Percentiles rank a stretch among this genome's conserved stretches.
Conservation (phyloP, 2,113 vertebrate species). For the Sebastes schlegelii region DNA sequence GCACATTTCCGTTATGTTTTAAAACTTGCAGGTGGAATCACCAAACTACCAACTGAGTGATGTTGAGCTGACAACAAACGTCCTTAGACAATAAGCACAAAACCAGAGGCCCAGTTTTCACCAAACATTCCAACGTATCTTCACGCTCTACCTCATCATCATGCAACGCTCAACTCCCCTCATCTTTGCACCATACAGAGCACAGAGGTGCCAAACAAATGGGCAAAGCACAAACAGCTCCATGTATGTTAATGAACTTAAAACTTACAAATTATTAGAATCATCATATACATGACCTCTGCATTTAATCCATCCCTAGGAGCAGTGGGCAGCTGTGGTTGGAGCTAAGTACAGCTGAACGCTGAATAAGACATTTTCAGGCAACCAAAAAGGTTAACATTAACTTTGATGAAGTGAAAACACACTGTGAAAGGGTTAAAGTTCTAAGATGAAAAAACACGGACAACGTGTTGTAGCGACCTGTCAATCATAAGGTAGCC, state of each 20-base stretch:
- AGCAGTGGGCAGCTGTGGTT: too few relatives aligned
- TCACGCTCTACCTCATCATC: background rate
- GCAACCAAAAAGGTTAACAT: too few relatives aligned
- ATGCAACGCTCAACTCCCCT: background rate
- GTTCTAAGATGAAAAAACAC: too few relatives aligned
- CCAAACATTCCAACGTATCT: background rate
- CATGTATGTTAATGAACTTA: background rate
- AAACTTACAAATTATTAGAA: too few relatives aligned
- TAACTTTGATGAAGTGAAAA: too few relatives aligned
- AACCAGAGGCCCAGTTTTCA: background rate
- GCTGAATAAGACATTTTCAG: too few relatives aligned
- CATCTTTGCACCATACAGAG: background rate
- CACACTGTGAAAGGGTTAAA: too few relatives aligned
- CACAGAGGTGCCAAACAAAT: background rate
- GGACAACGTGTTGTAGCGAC: too few relatives aligned
- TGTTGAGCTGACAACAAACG: background rate
- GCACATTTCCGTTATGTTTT: background rate
- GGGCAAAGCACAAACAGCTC: background rate
- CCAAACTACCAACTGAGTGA: background rate
- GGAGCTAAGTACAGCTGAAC: too few relatives aligned
- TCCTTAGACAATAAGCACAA: background rate
- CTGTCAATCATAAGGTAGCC: too few relatives aligned
- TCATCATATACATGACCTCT: too few relatives aligned
- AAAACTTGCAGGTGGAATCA: background rate
- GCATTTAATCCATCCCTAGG: too few relatives aligned